Conservation (phyloP, 2,888 invertebrate species). For the Lapara coniferarum region DNA sequence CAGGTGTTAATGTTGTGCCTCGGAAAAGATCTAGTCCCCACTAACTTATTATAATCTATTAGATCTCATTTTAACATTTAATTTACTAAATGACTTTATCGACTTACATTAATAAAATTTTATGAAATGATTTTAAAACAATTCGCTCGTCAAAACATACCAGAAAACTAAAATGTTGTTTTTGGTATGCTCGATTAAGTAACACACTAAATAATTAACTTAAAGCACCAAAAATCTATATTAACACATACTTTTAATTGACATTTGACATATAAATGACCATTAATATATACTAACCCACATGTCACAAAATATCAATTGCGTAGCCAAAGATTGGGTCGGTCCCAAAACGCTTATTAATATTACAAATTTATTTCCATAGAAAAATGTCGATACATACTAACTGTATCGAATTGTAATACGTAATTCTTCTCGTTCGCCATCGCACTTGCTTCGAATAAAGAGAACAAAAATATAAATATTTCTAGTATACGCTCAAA, state of each 20-base stretch:
- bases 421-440: slow-evolving; percentile 26
- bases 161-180: too few species aligned
- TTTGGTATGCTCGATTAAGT: too few species aligned
- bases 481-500: background rate
- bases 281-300: background rate
- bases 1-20: background rate
- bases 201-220: too few species aligned
- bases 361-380: slow-evolving; percentile 35
- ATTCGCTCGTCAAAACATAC: too few species aligned
- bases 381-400: slow-evolving; percentile 37
- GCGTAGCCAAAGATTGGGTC: slow-evolving; percentile 39
- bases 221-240: too few species aligned
- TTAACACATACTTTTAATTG: too few species aligned
- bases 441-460: slow-evolving; percentile 4
- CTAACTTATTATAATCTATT: slow-evolving; percentile 4
- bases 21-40: slow-evolving; percentile 6
- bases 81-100: slow-evolving; percentile 3
- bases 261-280: background rate
- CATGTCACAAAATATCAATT: slow-evolving; percentile 8
- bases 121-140: background rate
- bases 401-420: slow-evolving; percentile 33
- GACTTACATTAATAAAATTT: background rate
- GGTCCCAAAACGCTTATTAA: slow-evolving; percentile 26
- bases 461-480: slow-evolving; percentile 1
- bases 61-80: slow-evolving; percentile 6